Base-by-base conservation (phyloP, 2,888 invertebrate species). In the Diarsia dahlii region DNA sequence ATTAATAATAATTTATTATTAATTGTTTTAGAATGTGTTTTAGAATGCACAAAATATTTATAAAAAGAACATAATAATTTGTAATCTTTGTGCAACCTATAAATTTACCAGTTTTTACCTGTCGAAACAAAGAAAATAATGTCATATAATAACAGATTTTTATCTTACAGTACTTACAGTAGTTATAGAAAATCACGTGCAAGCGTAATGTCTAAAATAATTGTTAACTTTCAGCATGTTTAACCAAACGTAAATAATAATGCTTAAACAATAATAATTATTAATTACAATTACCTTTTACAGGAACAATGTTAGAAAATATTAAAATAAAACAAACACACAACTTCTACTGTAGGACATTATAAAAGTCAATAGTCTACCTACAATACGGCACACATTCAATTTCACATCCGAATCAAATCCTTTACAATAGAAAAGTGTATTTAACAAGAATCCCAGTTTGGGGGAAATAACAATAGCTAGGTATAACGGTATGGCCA, bases 391-490 rank as follows among this genome's bases (percentile, higher is more conserved):
- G 48, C 12, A 54, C 45, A 18, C n/a, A 63, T n/a, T 70, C 28
- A 45, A 34, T 54, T 13, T 23, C 0, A 5, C 28, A 46, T 46
- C 45, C 12, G 10, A 34, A 58, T 58, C 23, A 65, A 74, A 84
- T 69, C 3, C 23, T 3, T n/a, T 9, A 62, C 34, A 9, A 39
- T 48, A 54, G 20, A 23, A 71, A 79, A 82, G 73, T 67, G 46
- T 68, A 65, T 58, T 50, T 50, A 67, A 67, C 71, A 56, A n/a
- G n/a, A n/a, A 13, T 46, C 34, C 3, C 20, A 54, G 0, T 69
- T 71, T 52, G n/a, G 70, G 80, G 85, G 81, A 87, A 87, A 68
- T 78, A 87, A 84, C 70, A 73, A 85, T 75, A 76, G 58, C 56
- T 74, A 67, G 56, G 5, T 63, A 63, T 71, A 76, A 71, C 80